Conservation (phyloP, 2,113 vertebrate species). For the Hippocampus guttulatus region DNA sequence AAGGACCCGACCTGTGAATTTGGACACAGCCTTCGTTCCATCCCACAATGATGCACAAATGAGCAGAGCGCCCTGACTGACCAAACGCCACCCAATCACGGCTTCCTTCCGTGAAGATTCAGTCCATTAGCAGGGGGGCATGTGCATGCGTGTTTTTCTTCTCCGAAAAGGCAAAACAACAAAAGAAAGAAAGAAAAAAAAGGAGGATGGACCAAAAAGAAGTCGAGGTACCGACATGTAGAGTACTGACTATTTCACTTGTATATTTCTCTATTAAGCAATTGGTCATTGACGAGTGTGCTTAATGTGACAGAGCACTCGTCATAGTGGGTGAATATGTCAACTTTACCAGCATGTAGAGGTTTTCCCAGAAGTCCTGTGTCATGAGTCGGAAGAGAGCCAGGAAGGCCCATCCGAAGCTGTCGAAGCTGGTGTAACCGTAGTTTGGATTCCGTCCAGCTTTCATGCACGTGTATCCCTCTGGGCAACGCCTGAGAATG, state of each 20-base stretch:
- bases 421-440: slow-evolving; percentile 97
- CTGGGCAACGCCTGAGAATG: slow-evolving; percentile 84
- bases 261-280: not conserved
- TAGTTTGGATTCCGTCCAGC: slow-evolving; percentile 98
- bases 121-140: too few relatives aligned
- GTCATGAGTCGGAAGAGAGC: slow-evolving; percentile 99
- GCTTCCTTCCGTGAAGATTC: too few relatives aligned
- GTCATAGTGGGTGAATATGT: slow-evolving; percentile 8
- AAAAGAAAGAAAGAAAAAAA: too few relatives aligned
- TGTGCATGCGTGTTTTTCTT: too few relatives aligned
- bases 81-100: too few relatives aligned
- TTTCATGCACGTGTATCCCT: slow-evolving; percentile 96
- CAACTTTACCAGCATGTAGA: slow-evolving; percentile 88
- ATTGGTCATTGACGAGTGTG: not conserved
- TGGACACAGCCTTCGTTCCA: too few relatives aligned
- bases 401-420: slow-evolving; percentile 97
- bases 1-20: too few relatives aligned
- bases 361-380: slow-evolving; percentile 98
- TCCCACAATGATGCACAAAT: too few relatives aligned
- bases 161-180: too few relatives aligned
- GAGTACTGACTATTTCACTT: not conserved
- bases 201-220: too few relatives aligned
- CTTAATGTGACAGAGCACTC: not conserved
- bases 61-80: too few relatives aligned
- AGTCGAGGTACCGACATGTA: too few relatives aligned